These are phyloP conservation scores for Standfussiana lucernea DNA, from an alignment of 2,888 invertebrate species.

Conservation along the genomic window DNA sequence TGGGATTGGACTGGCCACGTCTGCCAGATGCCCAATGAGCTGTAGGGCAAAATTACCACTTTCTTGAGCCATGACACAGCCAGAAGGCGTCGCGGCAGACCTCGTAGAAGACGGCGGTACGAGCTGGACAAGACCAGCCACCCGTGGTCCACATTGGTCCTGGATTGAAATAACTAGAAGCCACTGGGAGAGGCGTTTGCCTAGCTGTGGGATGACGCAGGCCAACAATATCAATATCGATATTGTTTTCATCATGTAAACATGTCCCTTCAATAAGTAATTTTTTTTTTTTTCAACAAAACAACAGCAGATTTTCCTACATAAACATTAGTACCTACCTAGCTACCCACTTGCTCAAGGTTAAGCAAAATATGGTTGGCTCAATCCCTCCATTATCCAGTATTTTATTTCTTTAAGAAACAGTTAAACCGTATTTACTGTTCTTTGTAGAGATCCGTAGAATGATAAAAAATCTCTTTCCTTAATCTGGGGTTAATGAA, in stretches of 20 bases:
- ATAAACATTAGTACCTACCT: not conserved
- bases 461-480: constrained; percentile 52
- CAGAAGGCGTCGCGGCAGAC: too few relatives aligned
- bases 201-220: too few relatives aligned
- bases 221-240: too few relatives aligned
- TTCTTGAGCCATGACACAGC: too few relatives aligned
- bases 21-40: too few relatives aligned
- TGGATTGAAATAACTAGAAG: too few relatives aligned
- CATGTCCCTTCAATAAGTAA: not conserved
- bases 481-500: constrained; percentile 68
- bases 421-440: constrained; percentile 42
- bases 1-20: too few relatives aligned
- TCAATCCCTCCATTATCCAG: constrained; percentile 14
- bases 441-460: constrained; percentile 22
- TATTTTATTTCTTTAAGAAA: constrained; percentile 38
- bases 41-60: too few relatives aligned
- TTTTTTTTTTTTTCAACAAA: constrained; percentile 3
- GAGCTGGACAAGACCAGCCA: too few relatives aligned
- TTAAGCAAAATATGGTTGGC: not conserved
- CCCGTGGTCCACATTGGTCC: too few relatives aligned
- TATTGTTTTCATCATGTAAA: not conserved
- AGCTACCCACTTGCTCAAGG: constrained; percentile 5
- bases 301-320: not conserved
- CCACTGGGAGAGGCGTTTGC: too few relatives aligned
- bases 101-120: too few relatives aligned